Conservation (phyloP, 2,797 vertebrate genomes). For the Gobio occitaniae region DNA sequence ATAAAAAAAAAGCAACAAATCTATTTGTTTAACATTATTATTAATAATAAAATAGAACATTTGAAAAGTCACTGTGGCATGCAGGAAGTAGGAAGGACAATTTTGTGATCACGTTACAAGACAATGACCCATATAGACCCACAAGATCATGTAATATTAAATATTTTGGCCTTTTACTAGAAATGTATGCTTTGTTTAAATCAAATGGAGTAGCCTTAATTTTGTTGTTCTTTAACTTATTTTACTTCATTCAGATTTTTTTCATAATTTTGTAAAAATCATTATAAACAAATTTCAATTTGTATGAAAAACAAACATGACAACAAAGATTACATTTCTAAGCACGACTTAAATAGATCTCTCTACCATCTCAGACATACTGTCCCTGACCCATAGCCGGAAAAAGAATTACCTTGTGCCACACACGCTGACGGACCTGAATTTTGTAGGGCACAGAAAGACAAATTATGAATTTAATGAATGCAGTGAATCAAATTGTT, state of each 20-base stretch:
- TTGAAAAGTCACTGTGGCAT: neutral
- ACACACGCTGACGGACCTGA: slow-evolving; percentile 54
- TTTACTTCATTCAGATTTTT: neutral
- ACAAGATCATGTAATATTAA: neutral
- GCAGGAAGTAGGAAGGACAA: too few relatives aligned
- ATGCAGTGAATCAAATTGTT: neutral
- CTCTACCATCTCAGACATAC: neutral
- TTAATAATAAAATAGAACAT: neutral
- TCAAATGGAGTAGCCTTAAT: neutral
- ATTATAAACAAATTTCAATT: neutral
- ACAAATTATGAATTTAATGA: neutral
- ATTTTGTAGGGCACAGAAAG: slow-evolving; percentile 7
- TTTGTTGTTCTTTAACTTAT: neutral
- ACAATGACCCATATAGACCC: neutral
- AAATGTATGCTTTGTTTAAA: neutral
- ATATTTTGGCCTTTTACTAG: neutral
- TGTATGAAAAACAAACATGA: neutral
- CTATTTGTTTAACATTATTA: neutral
- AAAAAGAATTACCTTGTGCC: slow-evolving; percentile 60
- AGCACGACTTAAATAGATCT: too few relatives aligned
- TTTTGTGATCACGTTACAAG: neutral
- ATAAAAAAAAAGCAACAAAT: neutral
- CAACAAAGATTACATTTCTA: neutral
- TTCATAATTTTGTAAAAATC: neutral
- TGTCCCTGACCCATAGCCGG: neutral